Evolutionary conservation across 2,888 invertebrate genomes (phyloP).

Genomic region (Chrysomela aeneicollis): DNA sequence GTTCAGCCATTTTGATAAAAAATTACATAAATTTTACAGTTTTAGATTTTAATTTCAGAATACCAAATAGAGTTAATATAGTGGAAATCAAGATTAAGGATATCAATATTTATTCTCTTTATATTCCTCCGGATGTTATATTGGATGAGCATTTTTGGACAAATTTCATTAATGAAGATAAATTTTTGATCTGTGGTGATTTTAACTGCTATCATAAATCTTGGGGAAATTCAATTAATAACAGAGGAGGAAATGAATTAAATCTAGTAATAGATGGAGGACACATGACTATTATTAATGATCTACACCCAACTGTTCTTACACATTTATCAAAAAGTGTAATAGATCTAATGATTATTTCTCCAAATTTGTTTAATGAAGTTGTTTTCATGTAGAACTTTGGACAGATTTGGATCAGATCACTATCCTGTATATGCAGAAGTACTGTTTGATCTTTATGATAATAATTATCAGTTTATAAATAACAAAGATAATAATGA

Average conservation of each 20-base stretch:
- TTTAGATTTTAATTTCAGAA: not conserved
- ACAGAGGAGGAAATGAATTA: conserved; percentile 3
- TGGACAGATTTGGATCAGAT: not conserved
- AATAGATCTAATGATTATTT: not conserved
- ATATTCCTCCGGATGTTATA: conserved; percentile 15
- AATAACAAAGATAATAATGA: not conserved
- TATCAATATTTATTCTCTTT: not conserved
- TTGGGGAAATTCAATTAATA: not conserved
- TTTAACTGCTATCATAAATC: conserved; percentile 4
- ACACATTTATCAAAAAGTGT: not conserved
- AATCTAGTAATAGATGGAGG: not conserved
- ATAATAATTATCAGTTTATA: not conserved
- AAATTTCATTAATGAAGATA: not conserved
- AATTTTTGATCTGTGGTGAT: not conserved
- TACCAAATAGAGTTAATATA: conserved; percentile 2
- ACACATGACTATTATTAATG: not conserved
- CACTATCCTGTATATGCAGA: conserved; percentile 3
- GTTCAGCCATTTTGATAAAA: conserved; percentile 12
- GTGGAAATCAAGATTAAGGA: not conserved
- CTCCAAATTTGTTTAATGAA: not conserved
- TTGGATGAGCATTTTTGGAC: not conserved
- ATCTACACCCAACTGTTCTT: not conserved
- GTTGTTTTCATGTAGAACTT: not conserved
- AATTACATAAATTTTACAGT: not conserved
- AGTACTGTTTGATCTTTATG: not conserved